Base-by-base conservation (phyloP, 2,113 vertebrate species). In the Lonchura striata region DNA sequence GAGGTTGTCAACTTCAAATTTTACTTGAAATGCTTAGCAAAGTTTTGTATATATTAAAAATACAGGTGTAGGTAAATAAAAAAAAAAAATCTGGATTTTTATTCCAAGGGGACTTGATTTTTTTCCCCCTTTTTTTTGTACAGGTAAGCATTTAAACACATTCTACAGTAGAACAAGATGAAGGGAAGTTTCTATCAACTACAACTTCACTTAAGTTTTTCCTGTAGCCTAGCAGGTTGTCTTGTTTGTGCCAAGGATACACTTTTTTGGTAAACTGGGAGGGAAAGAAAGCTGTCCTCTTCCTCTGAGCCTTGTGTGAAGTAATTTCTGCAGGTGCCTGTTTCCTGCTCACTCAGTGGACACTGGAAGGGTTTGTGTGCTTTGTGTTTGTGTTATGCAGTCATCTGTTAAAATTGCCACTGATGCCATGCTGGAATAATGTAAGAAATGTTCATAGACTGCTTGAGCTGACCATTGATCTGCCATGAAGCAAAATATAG, bases 281-380 rank as follows among this genome's bases (percentile, higher is more conserved):
- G 35, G 5, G 47, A 35, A 10, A 53, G 4, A 56, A 47, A 25
- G 10, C 16, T 47, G 15, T 37, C 17, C 11, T 79, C 4, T 11
- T 79, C 8, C 30, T 33, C 10, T 50, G 57, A 57, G 31, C 12
- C 31, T 57, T 5, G 2, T 28, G 23, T 46, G 28, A 54, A 60
- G 64, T 87, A 46, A 28, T 19, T 82, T 85, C 17, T 63, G 56
- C 25, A 46, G n/a, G 8, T 63, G 18, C 23, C 44, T 21, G 28
- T 68, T 59, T 41, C 22, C 60, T 94, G 33, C 24, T 31, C 2
- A 4, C 8, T 50, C 24, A 49, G 33, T 53, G 52, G 69, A 52
- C 41, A 10, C 28, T 39, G 37, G 15, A 59, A 52, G 57, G 30
- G 31, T 72, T 86, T 0, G 0, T 17, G 28, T 30, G 2, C 1